Conservation (phyloP, 2,888 invertebrate genomes). For the Lasioglossum marginatum region DNA sequence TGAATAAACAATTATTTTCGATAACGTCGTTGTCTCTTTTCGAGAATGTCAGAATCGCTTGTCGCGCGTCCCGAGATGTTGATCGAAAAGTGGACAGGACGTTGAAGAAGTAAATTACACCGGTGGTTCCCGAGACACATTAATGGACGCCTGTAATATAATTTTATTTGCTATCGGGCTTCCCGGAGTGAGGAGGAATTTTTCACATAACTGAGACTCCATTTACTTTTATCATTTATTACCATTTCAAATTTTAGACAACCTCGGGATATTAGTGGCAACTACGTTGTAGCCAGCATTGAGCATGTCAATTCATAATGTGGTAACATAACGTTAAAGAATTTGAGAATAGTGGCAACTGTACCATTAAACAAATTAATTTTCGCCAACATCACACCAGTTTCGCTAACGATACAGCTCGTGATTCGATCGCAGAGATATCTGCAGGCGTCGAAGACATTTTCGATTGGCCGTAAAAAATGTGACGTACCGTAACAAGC, state of each 20-base stretch:
- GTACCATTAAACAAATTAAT: not conserved
- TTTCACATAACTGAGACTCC: not conserved
- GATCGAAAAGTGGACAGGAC: not conserved
- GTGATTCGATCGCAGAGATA: not conserved
- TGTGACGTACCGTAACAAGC: not conserved
- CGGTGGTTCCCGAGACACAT: not conserved
- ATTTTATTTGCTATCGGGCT: not conserved
- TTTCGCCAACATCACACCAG: not conserved
- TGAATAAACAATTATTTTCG: not conserved
- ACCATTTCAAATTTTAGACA: not conserved
- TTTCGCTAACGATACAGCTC: not conserved
- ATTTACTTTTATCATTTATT: not conserved
- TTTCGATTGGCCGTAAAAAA: not conserved
- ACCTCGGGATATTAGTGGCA: not conserved
- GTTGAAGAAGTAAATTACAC: not conserved
- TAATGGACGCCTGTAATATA: not conserved
- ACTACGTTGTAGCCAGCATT: not conserved
- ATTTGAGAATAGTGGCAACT: not conserved
- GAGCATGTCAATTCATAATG: not conserved
- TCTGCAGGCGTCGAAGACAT: not conserved
- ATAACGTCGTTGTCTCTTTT: not conserved
- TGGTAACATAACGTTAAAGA: not conserved
- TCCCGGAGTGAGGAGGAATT: accelerated
- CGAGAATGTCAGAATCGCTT: not conserved
- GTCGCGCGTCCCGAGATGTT: not conserved